Evolutionary conservation across 2,113 vertebrate genomes (phyloP), one percentile per base, ranked within the genome.

Genomic region (Rynchops niger): DNA sequence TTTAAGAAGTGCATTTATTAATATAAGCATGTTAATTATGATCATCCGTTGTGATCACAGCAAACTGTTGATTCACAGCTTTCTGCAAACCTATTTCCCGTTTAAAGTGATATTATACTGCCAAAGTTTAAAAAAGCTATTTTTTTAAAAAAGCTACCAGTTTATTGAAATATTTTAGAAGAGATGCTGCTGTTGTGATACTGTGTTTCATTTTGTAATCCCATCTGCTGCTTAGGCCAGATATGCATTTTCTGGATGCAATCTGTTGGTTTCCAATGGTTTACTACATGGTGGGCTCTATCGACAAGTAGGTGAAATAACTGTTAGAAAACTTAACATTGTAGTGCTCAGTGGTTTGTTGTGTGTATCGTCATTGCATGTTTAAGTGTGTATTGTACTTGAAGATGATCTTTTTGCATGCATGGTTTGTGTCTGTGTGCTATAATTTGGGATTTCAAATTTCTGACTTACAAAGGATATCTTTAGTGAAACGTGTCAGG

Each of bases 221-320:
- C 98, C 96, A 96, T 97, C 98, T 97, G 97, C 98, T 97, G 95
- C 98, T 78, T 97, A 99, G 99, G 98, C 99, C 99, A 97, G 99
- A 99, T 98, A 99, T 99, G 98, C 99, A 99, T 98, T 99, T 99
- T 98, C 98, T 99, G 97, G 99, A 99, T 98, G 99, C 99, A 96
- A 99, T 99, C 98, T 99, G 99, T 98, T 99, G 99, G 98, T 99
- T 99, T 97, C 99, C 99, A 90, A 99, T 99, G 99, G 99, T 99
- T 97, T 99, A 99, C 98, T 99, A 99, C 98, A 99, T 99, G 99
- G 99, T 99, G 93, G 99, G 99, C 97, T 98, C 98, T 98, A 99
- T 99, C 93, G 99, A 99, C 99, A 99, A 99, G 99, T 99, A 99
- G 98, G 99, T 98, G 98, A 97, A 96, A 87, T 92, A 89, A 92